Evolutionary conservation across 1,140 invertebrate species (phyloP), one percentile per base, ranked within the genome.

Genomic region (Dinothrombium tinctorium): DNA sequence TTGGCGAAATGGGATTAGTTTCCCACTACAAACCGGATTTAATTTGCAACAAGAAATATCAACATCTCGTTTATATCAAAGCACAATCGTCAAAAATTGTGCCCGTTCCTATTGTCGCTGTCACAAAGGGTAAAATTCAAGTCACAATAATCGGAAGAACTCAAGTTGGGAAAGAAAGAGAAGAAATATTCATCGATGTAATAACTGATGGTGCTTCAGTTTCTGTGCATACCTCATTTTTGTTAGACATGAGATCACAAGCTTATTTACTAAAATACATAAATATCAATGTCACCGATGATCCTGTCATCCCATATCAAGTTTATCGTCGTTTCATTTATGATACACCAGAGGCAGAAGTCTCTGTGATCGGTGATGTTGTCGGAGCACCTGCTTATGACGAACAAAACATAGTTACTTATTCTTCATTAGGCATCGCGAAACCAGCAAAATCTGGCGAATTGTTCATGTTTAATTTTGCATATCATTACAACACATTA

Each of bases 191-290:
- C 28, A 17, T 24, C 17, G 21, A 14, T 11, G n/a, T 44, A 37
- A 46, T 42, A 43, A 55, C 65, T 33, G 68, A 71, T 56, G 71
- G 70, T 28, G 64, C 63, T 12, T 52, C 57, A 29, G 63, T 71
- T 39, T 60, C 60, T 45, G 62, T 61, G 38, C 69, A 73, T 50
- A 71, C 68, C 0, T 66, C 69, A 0, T 53, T 66, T 31, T 50
- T 71, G 15, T 51, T 72, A 8, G 69, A 71, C 47, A 53, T 72
- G 46, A 66, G 65, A 48, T 67, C 58, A 40, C 59, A 65, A 46
- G 63, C 65, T 14, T 59, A 63, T 14, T 56, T 64, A 0, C 55
- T 69, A 4, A 59, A 63, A 17, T 68, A 68, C 47, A 53, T 71
- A 31, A 62, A 70, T 47, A 64, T 73, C 17, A 58, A 59, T 12